Base-by-base conservation (phyloP, 2,797 vertebrate species). In the Tauraco hartlaubi region DNA sequence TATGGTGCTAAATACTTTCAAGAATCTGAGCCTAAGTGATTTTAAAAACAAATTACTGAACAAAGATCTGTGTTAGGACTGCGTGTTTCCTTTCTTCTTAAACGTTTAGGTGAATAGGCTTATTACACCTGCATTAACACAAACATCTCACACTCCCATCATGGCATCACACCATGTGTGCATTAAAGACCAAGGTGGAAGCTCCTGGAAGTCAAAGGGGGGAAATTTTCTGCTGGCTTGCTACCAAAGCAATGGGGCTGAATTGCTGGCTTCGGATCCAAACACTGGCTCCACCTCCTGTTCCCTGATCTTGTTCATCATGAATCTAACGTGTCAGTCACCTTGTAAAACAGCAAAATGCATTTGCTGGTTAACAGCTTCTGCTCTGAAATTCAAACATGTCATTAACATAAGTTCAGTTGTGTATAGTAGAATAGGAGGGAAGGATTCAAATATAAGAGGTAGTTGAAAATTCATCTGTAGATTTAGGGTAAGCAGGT, bases 391-490 rank as follows among this genome's bases (percentile, higher is more conserved):
- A 81, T 94, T 88, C 43, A 28, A 41, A 5, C 21, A 10, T 48
- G 2, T 2, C 11, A 39, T 69, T 76, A 83, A 41, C 1, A 0
- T 23, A 92, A 73, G 19, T 71, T 77, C 0, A 1, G 5, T 37
- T 73, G 9, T 35, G 29, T 26, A 22, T 35, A 74, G 33, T 44
- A 56, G 54, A 84, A 39, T 21, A 77, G 15, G 28, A 64, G 8
- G 39, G 66, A 73, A 44, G 39, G 46, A 55, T 94, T 90, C 31
- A 37, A 68, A 25, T 2, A 59, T 67, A 78, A 77, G 15, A 82
- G 5, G 22, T 33, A 56, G 49, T 41, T 54, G 41, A 83, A 89
- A 85, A 79, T 73, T 85, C 22, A 56, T 80, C 25, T 35, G 31
- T 74, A 83, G 12, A 61, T 88, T 64, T 90, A 83, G 14, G 8